A percentile compares a stretch with the other conserved stretches of the same genome.
phyloP scores from a whole-genome alignment of 2,797 vertebrate genomes.

The Eulemur mongoz region DNA sequence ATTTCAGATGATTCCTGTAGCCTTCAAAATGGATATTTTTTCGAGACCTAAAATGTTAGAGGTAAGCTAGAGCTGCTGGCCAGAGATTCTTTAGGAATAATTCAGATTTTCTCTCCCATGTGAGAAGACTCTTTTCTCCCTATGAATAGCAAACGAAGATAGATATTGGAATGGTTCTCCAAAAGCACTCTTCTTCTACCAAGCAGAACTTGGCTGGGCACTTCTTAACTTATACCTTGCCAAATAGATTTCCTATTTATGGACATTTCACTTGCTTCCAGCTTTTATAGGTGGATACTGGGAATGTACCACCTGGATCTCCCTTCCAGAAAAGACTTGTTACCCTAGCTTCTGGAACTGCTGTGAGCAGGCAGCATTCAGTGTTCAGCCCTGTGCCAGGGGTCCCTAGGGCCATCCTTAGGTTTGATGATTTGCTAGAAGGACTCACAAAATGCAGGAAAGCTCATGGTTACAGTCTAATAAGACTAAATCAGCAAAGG shows the following conservation, averaged over 20 bases:
- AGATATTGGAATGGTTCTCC: not conserved
- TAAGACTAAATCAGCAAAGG: not conserved
- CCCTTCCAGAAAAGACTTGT: not conserved
- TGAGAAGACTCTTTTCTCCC: not conserved
- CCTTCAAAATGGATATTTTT: not conserved
- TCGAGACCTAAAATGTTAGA: not conserved
- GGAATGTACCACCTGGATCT: not conserved
- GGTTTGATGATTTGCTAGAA: not conserved
- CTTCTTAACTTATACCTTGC: not conserved
- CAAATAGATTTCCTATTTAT: not conserved
- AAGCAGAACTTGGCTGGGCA: not conserved
- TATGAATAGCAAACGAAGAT: not conserved
- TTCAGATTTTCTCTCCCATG: not conserved
- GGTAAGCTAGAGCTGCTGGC: not conserved
- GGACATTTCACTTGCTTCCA: not conserved
- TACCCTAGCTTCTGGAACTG: too few relatives aligned
- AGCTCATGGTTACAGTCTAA: not conserved
- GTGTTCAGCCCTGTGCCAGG: rapidly evolving
- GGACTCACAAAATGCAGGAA: not conserved
- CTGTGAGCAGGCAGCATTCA: not conserved
- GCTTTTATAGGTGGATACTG: not conserved
- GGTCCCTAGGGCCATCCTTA: not conserved
- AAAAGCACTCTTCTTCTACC: not conserved
- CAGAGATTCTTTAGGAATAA: not conserved
- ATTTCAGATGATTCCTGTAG: not conserved